phyloP scores from a whole-genome alignment of 1,140 invertebrate species.

The Conus ventricosus region DNA sequence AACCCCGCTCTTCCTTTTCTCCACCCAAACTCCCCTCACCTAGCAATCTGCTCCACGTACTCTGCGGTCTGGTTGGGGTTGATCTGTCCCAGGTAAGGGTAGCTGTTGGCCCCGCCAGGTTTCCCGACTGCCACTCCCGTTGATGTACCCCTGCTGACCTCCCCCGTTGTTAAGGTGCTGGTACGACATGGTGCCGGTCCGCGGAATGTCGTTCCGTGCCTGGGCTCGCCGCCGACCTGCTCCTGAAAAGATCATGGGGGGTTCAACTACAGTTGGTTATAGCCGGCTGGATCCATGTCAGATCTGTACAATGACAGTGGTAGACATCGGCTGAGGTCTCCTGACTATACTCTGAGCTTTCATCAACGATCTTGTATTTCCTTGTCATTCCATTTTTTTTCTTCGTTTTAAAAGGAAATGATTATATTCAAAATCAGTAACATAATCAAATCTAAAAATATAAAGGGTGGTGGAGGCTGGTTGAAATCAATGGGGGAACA shows the following conservation, averaged over 20 bases:
- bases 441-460: too few relatives aligned
- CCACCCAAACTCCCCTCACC: constrained; percentile 40
- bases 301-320: too few relatives aligned
- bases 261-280: neutral
- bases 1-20: too few relatives aligned
- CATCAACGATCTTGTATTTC: too few relatives aligned
- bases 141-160: constrained; percentile 40
- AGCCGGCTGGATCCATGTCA: too few relatives aligned
- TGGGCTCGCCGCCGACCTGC: constrained; percentile 57
- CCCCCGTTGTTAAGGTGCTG: constrained; percentile 42
- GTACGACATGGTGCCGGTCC: constrained; percentile 50
- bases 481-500: too few relatives aligned
- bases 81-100: constrained; percentile 64
- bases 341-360: too few relatives aligned
- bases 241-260: constrained; percentile 37
- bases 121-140: constrained; percentile 49
- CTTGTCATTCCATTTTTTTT: too few relatives aligned
- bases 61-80: constrained; percentile 61
- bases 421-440: too few relatives aligned
- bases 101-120: constrained; percentile 54
- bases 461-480: too few relatives aligned
- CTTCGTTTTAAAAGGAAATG: too few relatives aligned
- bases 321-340: too few relatives aligned
- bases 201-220: constrained; percentile 36
- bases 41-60: constrained; percentile 67